Evolutionary conservation across 2,797 vertebrate species (phyloP).

Genomic region (Dermochelys coriacea): DNA sequence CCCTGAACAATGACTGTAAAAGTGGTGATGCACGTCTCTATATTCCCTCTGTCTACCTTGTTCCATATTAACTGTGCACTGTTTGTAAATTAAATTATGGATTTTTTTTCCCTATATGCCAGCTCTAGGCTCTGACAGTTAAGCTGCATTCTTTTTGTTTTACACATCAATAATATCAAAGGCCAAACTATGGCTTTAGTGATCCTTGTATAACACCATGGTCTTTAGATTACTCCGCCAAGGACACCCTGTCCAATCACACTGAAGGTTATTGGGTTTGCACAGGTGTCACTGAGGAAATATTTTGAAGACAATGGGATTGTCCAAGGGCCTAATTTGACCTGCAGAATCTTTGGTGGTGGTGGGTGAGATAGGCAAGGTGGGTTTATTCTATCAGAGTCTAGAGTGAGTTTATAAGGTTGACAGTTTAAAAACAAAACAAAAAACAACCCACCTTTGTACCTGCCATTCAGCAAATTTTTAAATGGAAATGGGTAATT

Average conservation of each 20-base stretch:
- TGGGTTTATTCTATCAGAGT: not conserved
- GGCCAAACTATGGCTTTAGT: not conserved
- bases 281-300: not conserved
- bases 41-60: not conserved
- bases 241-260: not conserved
- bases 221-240: not conserved
- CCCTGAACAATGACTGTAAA: not conserved
- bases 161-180: not conserved
- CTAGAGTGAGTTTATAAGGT: fast-evolving
- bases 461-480: not conserved
- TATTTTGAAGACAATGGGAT: not conserved
- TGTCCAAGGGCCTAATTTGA: not conserved
- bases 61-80: not conserved
- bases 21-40: not conserved
- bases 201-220: fast-evolving
- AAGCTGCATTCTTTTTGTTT: fast-evolving
- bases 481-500: fast-evolving
- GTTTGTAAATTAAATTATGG: not conserved
- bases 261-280: fast-evolving
- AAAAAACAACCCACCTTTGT: not conserved
- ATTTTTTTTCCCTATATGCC: not conserved
- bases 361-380: not conserved
- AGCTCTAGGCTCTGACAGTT: not conserved
- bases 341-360: not conserved
- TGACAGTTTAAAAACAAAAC: fast-evolving